Evolutionary conservation across 2,888 invertebrate species (phyloP).

Genomic region (Eucera pruinosa): DNA sequence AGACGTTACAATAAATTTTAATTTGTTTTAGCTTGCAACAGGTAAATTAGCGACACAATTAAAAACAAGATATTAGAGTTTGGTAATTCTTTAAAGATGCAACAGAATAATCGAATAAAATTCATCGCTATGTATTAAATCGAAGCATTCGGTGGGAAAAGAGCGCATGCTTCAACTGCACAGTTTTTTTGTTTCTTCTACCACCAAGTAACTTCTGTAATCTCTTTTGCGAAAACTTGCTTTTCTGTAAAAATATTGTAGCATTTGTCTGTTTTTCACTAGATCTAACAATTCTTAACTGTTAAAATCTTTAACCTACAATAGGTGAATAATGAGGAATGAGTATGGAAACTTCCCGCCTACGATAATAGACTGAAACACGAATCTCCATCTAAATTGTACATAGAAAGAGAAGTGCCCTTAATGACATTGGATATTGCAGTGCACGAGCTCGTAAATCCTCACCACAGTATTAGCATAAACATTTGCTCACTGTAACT

Average conservation of each 20-base stretch:
- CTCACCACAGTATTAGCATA: not conserved
- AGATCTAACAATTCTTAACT: too few relatives aligned
- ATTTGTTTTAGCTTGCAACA: too few relatives aligned
- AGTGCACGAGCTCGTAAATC: constrained; percentile 2
- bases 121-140: too few relatives aligned
- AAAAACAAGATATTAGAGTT: not conserved
- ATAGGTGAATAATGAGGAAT: not conserved
- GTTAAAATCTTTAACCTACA: not conserved
- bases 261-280: too few relatives aligned
- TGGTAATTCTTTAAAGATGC: not conserved
- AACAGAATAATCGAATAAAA: too few relatives aligned
- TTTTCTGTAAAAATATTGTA: too few relatives aligned
- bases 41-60: not conserved
- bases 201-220: too few relatives aligned
- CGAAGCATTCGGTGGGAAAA: too few relatives aligned
- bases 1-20: too few relatives aligned
- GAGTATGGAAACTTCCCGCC: not conserved
- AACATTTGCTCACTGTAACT: constrained; percentile 17
- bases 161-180: too few relatives aligned
- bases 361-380: not conserved
- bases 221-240: too few relatives aligned
- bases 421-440: constrained; percentile 24
- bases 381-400: not conserved
- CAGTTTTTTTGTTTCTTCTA: too few relatives aligned
- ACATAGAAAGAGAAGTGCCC: not conserved